Evolutionary conservation across 2,113 vertebrate species (phyloP).

Genomic region (Haplochromis vanheusdeni): DNA sequence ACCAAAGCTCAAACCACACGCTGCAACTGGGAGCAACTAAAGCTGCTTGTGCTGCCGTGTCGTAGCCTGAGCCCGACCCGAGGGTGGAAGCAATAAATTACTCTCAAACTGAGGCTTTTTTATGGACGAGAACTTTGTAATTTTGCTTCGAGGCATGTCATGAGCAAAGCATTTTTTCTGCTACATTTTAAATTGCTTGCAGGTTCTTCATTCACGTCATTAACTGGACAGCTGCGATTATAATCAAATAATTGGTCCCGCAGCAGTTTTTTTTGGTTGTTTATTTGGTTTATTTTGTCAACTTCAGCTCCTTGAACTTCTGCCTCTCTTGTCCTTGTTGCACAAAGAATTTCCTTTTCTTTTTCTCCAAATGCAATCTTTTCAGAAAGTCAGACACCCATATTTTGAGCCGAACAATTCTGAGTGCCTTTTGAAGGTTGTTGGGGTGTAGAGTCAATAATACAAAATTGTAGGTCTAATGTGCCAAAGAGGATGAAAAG

Average conservation of each 20-base stretch:
- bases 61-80: background rate
- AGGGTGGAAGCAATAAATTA: slow-evolving; percentile 42
- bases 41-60: background rate
- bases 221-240: slow-evolving; percentile 13
- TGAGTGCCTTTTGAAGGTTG: background rate
- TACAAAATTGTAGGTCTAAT: background rate
- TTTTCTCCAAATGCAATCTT: background rate
- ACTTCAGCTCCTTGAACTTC: background rate
- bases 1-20: slow-evolving; percentile 39
- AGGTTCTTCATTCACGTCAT: slow-evolving; percentile 10
- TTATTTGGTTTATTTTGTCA: background rate
- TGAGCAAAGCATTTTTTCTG: slow-evolving; percentile 1
- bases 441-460: background rate
- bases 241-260: background rate
- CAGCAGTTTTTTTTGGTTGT: background rate
- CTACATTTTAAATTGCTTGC: slow-evolving; percentile 25
- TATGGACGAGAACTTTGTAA: background rate
- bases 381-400: background rate
- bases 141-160: slow-evolving; percentile 3
- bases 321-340: background rate
- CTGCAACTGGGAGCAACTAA: slow-evolving; percentile 39
- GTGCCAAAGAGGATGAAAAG: background rate
- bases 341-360: background rate
- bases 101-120: background rate
- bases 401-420: background rate